Base-by-base conservation (phyloP, 2,888 invertebrate genomes). In the Hanleya hanleyi region DNA sequence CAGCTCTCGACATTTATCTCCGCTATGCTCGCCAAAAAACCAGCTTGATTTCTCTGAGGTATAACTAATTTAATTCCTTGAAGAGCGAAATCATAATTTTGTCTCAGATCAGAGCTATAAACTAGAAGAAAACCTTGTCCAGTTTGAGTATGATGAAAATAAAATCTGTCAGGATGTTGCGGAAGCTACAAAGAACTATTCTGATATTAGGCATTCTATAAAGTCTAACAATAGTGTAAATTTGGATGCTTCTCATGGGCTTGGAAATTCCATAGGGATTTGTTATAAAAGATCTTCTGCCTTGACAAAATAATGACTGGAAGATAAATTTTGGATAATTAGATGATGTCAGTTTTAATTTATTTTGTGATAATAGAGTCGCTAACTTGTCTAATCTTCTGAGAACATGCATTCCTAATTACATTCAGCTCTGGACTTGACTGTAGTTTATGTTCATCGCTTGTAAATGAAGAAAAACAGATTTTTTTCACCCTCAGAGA, bases 331-430 rank as follows among this genome's bases (percentile, higher is more conserved):
- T 29, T 57, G 4, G 15, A 22, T 57, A 57, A 57, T 57, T 32
- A 57, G 22, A 57, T 57, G 29, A 57, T 57, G 57, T 57, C 57
- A 57, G 4, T 57, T 57, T 26, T 57, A 22, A 57, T 57, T 57
- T 57, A 15, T 57, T 32, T 26, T 7, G n/a, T n/a, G n/a, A n/a
- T n/a, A n/a, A n/a, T n/a, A n/a, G n/a, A n/a, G n/a, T n/a, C n/a
- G n/a, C n/a, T n/a, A n/a, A n/a, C n/a, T n/a, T n/a, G n/a, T n/a
- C n/a, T n/a, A n/a, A n/a, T n/a, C n/a, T n/a, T n/a, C n/a, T n/a
- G n/a, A n/a, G n/a, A n/a, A n/a, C n/a, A n/a, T n/a, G n/a, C n/a
- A n/a, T n/a, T n/a, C n/a, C n/a, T n/a, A n/a, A n/a, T n/a, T n/a
- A n/a, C n/a, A n/a, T n/a, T n/a, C n/a, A n/a, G n/a, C n/a, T n/a